Evolutionary conservation across 2,888 invertebrate genomes (phyloP).

Genomic region (Cosmopolites sordidus): DNA sequence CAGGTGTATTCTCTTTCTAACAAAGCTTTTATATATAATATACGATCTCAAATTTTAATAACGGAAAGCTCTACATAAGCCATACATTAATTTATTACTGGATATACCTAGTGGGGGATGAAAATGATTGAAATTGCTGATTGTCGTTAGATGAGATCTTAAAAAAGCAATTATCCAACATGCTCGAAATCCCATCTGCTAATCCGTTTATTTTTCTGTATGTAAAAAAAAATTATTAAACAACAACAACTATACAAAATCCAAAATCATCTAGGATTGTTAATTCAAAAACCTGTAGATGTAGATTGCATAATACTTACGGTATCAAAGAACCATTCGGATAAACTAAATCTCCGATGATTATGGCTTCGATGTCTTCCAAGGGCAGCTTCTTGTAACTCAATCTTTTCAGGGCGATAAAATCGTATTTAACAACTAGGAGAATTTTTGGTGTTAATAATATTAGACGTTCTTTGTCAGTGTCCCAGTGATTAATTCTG

Average conservation of each 20-base stretch:
- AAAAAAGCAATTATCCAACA: constrained; percentile 65
- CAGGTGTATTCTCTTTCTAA: no score
- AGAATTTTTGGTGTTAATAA: constrained; percentile 69
- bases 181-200: constrained; percentile 64
- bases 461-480: constrained; percentile 76
- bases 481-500: constrained; percentile 85
- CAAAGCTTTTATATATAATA: no score
- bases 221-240: constrained; percentile 15
- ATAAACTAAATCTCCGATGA: constrained; percentile 75
- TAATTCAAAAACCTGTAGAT: background rate
- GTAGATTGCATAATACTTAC: constrained; percentile 58
- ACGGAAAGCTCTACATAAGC: background rate
- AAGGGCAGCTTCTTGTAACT: constrained; percentile 67
- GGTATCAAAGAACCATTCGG: constrained; percentile 76
- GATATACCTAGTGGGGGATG: constrained; percentile 48
- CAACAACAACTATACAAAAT: background rate
- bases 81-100: background rate
- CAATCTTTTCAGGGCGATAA: constrained; percentile 72
- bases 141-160: constrained; percentile 55
- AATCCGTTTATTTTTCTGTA: constrained; percentile 65
- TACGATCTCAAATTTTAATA: no score
- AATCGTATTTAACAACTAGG: constrained; percentile 77
- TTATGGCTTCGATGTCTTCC: constrained; percentile 65
- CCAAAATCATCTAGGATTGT: constrained; percentile 2
- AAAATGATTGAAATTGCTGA: constrained; percentile 48